phyloP scores from a whole-genome alignment of 2,113 vertebrate genomes.

The Felis chaus region DNA sequence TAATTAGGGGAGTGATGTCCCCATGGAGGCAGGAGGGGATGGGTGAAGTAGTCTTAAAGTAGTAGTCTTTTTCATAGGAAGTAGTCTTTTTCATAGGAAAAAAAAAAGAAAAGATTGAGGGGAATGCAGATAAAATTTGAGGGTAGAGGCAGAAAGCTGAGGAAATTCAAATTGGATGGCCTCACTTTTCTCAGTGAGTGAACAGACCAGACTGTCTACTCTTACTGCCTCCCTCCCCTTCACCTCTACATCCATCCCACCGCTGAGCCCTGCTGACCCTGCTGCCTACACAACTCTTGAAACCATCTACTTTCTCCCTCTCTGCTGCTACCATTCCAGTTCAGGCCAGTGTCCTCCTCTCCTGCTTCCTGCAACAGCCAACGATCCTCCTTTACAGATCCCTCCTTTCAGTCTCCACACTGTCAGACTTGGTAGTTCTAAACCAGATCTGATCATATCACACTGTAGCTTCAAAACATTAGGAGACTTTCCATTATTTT shows the following conservation, averaged over 20 bases:
- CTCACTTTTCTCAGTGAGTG: neutral
- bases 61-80: too few species aligned
- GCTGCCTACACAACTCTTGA: constrained; percentile 16
- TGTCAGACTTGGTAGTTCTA: neutral
- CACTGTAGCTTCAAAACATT: neutral
- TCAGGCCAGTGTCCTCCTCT: neutral
- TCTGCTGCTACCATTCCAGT: neutral
- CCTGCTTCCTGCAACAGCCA: neutral
- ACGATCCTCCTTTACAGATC: neutral
- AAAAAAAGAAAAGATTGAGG: neutral
- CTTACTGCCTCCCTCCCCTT: neutral
- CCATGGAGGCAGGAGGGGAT: neutral
- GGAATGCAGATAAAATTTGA: neutral
- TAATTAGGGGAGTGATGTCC: neutral
- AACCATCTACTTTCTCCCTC: neutral
- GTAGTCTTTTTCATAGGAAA: neutral
- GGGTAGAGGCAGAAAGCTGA: neutral
- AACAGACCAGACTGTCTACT: neutral
- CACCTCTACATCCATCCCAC: neutral
- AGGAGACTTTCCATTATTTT: constrained; percentile 25
- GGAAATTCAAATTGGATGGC: neutral
- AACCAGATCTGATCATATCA: neutral
- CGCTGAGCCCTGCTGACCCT: neutral
- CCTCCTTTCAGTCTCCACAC: neutral
- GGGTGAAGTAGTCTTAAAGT: neutral